Evolutionary conservation across 2,113 vertebrate genomes (phyloP).

Genomic region (Melanerpes aurifrons): DNA sequence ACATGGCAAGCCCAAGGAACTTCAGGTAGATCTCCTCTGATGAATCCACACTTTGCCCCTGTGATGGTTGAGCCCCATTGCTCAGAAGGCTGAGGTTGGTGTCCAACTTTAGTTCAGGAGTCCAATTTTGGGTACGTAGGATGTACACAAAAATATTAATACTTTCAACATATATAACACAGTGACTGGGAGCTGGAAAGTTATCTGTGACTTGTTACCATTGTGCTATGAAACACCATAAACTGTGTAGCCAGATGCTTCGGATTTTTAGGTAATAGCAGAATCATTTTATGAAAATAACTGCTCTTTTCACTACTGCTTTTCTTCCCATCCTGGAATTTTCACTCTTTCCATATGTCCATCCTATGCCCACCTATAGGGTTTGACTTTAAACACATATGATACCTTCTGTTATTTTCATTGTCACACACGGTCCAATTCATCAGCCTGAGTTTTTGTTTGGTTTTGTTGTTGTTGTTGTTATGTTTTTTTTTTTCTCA

Average conservation of each 20-base stretch:
- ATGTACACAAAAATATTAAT: not conserved
- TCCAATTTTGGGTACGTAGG: not conserved
- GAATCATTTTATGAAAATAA: not conserved
- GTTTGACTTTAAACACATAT: not conserved
- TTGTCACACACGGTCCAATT: not conserved
- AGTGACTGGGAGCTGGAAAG: not conserved
- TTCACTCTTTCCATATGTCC: not conserved
- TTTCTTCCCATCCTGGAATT: not conserved
- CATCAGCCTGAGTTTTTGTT: not conserved
- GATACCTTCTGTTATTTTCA: not conserved
- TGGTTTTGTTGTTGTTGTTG: too few species aligned
- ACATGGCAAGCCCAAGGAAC: not conserved
- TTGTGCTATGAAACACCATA: not conserved
- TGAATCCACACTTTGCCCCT: fast-evolving
- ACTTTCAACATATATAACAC: not conserved
- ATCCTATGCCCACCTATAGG: not conserved
- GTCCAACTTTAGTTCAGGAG: not conserved
- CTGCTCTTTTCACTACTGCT: not conserved
- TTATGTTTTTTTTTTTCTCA: not conserved
- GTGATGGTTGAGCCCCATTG: too few species aligned
- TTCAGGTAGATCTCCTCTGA: not conserved
- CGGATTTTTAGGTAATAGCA: not conserved
- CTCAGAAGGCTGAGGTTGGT: not conserved
- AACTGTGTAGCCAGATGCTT: not conserved
- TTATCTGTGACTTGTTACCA: fast-evolving